Conservation (phyloP, 1,140 invertebrate genomes). For the Lepidurus arcticus region DNA sequence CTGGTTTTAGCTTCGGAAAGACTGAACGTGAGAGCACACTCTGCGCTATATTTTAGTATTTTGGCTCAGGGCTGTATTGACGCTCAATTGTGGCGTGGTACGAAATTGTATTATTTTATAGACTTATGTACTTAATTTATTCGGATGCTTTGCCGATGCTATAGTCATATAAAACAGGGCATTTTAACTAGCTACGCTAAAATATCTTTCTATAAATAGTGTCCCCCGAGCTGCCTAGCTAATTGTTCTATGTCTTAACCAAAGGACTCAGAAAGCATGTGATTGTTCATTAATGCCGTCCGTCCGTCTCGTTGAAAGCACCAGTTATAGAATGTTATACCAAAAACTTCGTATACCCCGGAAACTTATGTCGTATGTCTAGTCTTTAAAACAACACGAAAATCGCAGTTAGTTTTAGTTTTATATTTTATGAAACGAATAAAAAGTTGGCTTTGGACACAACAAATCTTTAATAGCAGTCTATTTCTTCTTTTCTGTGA, state of each 20-base stretch:
- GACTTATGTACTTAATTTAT: no score
- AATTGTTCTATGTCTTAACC: not conserved
- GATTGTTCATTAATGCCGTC: constrained; percentile 8
- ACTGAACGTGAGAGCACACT: not conserved
- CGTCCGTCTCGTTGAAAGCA: not conserved
- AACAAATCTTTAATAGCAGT: no score
- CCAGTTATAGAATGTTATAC: not conserved
- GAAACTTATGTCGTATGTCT: not conserved
- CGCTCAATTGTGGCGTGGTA: no score
- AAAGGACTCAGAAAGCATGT: not conserved
- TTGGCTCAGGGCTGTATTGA: no score
- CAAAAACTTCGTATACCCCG: not conserved
- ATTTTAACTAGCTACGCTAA: no score
- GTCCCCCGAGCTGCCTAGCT: not conserved
- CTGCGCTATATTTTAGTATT: not conserved
- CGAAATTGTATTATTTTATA: no score
- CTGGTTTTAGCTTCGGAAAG: not conserved
- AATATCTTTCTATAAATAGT: no score
- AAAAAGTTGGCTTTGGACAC: not conserved
- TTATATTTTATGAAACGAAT: not conserved
- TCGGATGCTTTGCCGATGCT: no score
- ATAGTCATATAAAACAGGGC: no score
- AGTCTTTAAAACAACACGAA: not conserved
- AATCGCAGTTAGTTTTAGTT: not conserved
- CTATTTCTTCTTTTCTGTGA: no score